These are phyloP conservation scores for Bovichtus diacanthus DNA, from an alignment of 2,797 vertebrate species.

Conservation along the genomic window DNA sequence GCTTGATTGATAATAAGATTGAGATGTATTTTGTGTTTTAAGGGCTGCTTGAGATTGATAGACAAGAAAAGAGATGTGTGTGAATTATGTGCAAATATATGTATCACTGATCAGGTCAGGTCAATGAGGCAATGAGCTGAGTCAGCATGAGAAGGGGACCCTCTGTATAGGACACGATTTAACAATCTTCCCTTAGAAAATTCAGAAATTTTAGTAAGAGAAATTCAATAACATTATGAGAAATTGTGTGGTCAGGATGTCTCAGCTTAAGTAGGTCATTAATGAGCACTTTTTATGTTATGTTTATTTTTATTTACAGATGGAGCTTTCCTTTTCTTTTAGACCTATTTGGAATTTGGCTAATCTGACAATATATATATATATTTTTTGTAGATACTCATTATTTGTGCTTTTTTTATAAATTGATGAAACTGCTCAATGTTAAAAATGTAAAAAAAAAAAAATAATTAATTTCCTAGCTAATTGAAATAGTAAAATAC, in stretches of 20 bases:
- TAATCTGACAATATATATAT: background rate
- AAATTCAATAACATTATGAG: background rate
- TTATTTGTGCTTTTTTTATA: background rate
- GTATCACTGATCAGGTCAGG: background rate
- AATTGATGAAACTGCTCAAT: background rate
- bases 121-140: background rate
- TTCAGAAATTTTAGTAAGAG: background rate
- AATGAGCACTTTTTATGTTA: background rate
- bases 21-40: background rate
- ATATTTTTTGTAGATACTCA: background rate
- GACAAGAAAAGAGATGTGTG: background rate
- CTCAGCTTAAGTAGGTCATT: conserved; percentile 4
- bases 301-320: background rate
- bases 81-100: background rate
- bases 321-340: background rate
- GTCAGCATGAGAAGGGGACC: background rate
- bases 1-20: background rate
- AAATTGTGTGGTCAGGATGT: background rate
- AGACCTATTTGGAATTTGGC: background rate
- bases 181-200: background rate
- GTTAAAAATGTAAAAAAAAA: background rate
- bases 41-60: background rate
- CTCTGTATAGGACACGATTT: background rate
- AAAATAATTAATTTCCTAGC: conserved; percentile 1
- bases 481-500: conserved; percentile 5